Base-by-base conservation (phyloP, 2,888 invertebrate species). In the Rhagophthalmus giganteus region DNA sequence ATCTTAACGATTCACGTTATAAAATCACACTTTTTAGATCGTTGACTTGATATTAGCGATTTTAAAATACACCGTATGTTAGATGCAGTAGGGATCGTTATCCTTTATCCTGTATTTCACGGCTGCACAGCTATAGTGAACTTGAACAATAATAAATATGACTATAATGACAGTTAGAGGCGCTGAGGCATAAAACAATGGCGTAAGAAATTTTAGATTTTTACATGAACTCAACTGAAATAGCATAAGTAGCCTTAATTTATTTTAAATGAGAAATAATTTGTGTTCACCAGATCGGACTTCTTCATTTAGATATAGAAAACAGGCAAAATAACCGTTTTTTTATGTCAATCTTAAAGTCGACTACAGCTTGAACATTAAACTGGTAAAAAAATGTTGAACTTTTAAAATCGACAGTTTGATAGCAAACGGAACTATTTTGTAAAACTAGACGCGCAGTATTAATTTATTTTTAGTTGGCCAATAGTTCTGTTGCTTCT, bases 81-180 rank as follows among this genome's bases (percentile, higher is more conserved):
- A 47, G 11, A 2, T 52, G 57, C 57, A 54, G 55, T 63, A 66
- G 57, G 62, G 63, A 50, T 55, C 56, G 58, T 63, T 61, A 57
- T 66, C 64, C 62, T 59, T 33, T 58, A 59, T 57, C 58, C 56
- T 59, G 56, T 53, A 60, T 64, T 64, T 67, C 65, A 66, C 62
- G 67, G 60, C 60, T 60, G 63, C 60, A 57, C 63, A 65, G 56
- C 57, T 57, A 60, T 63, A 62, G 58, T 65, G 67, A 66, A 66
- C 69, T 68, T 63, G 66, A 66, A 66, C 62, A 67, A 70, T 66
- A 68, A 68, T 67, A 68, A 69, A 69, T 69, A 68, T 62, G 65
- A 68, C 63, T 67, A 67, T 70, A 70, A 70, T 70, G 69, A 70
- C 69, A 69, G 68, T 65, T 59, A 57, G 48, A 70, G 68, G 69